phyloP scores from a whole-genome alignment of 1,140 invertebrate genomes.

The Tachypleus tridentatus region DNA sequence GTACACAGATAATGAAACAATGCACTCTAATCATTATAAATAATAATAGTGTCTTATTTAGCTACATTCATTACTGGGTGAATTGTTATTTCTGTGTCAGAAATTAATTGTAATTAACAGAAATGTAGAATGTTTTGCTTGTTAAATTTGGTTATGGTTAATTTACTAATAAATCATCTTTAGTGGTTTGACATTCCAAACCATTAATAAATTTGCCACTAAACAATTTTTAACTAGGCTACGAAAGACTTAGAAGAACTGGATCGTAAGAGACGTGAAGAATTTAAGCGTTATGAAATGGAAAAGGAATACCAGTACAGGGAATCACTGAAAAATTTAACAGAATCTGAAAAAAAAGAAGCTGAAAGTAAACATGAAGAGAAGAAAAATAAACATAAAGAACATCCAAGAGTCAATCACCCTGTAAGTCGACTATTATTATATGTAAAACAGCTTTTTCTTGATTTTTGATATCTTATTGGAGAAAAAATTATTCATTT shows the following conservation, averaged over 20 bases:
- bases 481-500: too few relatives aligned
- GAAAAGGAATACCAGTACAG: slow-evolving; percentile 84
- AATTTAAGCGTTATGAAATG: slow-evolving; percentile 96
- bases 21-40: too few relatives aligned
- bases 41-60: too few relatives aligned
- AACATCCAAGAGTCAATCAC: slow-evolving; percentile 67
- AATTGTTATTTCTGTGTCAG: neutral
- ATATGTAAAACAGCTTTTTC: too few relatives aligned
- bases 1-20: too few relatives aligned
- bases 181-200: too few relatives aligned
- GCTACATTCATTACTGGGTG: neutral
- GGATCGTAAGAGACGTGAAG: slow-evolving; percentile 63
- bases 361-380: slow-evolving; percentile 51
- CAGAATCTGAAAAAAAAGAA: slow-evolving; percentile 27
- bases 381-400: slow-evolving; percentile 68
- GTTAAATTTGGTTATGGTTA: too few relatives aligned
- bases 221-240: slow-evolving; percentile 39
- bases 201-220: too few relatives aligned
- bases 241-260: slow-evolving; percentile 72
- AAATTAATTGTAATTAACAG: neutral
- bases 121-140: neutral
- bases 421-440: slow-evolving; percentile 32
- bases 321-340: slow-evolving; percentile 55
- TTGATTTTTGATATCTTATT: too few relatives aligned
- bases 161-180: too few relatives aligned